phyloP scores from a whole-genome alignment of 1,140 invertebrate species.

The Drosophila novamexicana region DNA sequence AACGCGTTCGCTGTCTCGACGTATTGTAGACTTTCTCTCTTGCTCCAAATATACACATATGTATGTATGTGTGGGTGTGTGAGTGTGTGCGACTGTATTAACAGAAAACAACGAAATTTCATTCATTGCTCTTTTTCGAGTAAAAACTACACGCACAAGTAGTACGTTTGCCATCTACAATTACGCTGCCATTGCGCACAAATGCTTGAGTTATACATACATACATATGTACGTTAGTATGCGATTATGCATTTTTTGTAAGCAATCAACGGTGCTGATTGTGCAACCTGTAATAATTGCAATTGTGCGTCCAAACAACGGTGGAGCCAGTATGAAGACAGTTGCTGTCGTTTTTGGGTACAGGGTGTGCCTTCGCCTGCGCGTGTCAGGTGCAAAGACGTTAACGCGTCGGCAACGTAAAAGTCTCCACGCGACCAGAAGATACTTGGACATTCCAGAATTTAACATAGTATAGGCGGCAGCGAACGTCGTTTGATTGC shows the following conservation, averaged over 20 bases:
- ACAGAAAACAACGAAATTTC: conserved; percentile 70
- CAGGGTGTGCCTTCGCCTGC: conserved; percentile 45
- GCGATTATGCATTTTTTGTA: conserved; percentile 10
- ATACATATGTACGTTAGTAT: conserved; percentile 2
- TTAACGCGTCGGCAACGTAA: conserved; percentile 24
- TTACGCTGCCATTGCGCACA: conserved; percentile 36
- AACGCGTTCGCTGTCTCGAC: conserved; percentile 19
- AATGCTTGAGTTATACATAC: background rate
- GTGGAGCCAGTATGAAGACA: conserved; percentile 18
- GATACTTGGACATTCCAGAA: conserved; percentile 72
- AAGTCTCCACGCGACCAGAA: conserved; percentile 42
- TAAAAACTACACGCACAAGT: conserved; percentile 63
- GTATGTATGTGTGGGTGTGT: conserved; percentile 11
- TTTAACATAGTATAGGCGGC: conserved; percentile 58
- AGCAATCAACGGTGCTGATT: conserved; percentile 20
- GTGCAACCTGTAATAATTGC: conserved; percentile 29
- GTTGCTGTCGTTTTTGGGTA: conserved; percentile 22
- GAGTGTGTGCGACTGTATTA: conserved; percentile 42
- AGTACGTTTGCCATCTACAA: conserved; percentile 57
- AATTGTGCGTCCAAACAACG: conserved; percentile 9
- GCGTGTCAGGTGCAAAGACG: conserved; percentile 61
- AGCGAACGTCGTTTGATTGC: conserved; percentile 54
- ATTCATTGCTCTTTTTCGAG: conserved; percentile 76
- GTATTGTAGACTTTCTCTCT: conserved; percentile 75
- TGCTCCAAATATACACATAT: conserved; percentile 50